Base-by-base conservation (phyloP, 1,140 invertebrate species). In the Hycleus phaleratus region DNA sequence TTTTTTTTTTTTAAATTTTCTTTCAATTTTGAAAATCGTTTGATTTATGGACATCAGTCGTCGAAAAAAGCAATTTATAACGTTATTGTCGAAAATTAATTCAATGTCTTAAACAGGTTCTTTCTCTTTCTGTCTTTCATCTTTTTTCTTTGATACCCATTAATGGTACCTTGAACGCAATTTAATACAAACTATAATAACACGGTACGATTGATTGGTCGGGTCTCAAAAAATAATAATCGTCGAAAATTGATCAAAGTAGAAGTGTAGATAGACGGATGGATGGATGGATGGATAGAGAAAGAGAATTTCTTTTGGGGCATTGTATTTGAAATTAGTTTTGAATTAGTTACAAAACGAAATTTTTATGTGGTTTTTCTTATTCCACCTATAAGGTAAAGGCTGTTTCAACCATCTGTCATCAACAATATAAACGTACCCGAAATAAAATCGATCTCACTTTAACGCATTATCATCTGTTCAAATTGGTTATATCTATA, bases 171-270 rank as follows among this genome's bases (percentile, higher is more conserved):
- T 38, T 42, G 40, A 46, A 55, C 32, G 54, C 61, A 56, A 62
- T 67, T 62, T 67, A 62, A 62, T 67, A 64, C 63, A 32, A 32
- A 53, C 60, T 58, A 57, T 67, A 67, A 67, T 67, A 67, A 67
- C 56, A 67, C 59, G 63, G 60, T 65, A 58, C 63, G 56, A 67
- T 67, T 67, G 65, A 67, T 67, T 67, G 65, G 62, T 54, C 59
- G 59, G 58, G 54, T 59, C 58, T 65, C 65, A 63, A 67, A 67
- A 32, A 64, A 63, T 64, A 64, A 67, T 67, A 67, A 67, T 67
- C 65, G 60, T 40, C 46, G 49, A 46, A 65, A 67, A 64, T 65
- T 59, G 63, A 62, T 65, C 60, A 58, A 32, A 32, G 32, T 7
- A 32, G 32, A 32, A 32, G 32, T 32, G 4, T 32, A 5, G 7